Conservation (phyloP, 2,888 invertebrate genomes). For the Heteromurus nitidus region DNA sequence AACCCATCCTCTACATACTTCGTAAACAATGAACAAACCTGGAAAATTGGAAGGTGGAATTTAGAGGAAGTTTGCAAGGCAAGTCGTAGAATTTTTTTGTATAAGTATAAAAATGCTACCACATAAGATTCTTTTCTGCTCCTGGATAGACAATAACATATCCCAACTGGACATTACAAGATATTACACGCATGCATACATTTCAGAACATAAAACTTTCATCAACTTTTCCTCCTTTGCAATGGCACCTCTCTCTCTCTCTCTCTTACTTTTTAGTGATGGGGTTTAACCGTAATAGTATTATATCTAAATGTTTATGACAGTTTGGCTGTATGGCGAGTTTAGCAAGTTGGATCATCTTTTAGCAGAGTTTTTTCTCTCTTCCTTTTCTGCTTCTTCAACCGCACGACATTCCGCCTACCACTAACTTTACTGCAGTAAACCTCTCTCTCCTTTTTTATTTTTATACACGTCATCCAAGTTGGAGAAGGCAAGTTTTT, state of each 20-base stretch:
- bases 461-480: no score
- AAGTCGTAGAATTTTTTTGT: no score
- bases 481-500: neutral
- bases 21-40: neutral
- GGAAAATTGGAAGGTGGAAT: neutral
- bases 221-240: conserved; percentile 15
- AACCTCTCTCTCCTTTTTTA: no score
- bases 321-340: neutral
- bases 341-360: no score
- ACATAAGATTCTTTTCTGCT: neutral
- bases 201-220: conserved; percentile 42
- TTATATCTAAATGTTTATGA: neutral
- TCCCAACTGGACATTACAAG: conserved; percentile 30
- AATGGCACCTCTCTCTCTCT: neutral
- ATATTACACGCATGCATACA: conserved; percentile 26
- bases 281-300: conserved; percentile 20
- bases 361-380: no score
- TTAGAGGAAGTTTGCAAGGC: no score
- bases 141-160: neutral
- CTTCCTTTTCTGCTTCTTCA: no score
- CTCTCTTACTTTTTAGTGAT: conserved; percentile 4
- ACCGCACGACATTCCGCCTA: no score
- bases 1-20: neutral
- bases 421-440: no score
- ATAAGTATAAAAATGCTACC: no score